A percentile compares a stretch with the other conserved stretches of the same genome.
Conservation (phyloP, 2,113 vertebrate species). For the Tachysurus fulvidraco region DNA sequence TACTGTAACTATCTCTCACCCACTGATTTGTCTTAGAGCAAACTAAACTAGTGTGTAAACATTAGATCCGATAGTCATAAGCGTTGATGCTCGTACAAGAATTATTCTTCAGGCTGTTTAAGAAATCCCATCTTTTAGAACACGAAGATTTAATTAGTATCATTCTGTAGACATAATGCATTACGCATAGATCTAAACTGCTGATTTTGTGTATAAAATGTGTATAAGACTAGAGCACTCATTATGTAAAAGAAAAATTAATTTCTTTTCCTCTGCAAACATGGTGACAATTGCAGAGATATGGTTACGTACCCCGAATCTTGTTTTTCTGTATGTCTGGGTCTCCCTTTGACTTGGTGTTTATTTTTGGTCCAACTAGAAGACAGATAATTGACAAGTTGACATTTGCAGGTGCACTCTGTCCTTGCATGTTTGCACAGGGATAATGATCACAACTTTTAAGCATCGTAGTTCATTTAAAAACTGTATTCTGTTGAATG, state of each 20-base stretch:
- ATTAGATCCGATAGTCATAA: not conserved
- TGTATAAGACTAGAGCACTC: not conserved
- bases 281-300: not conserved
- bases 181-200: not conserved
- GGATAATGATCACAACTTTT: constrained; percentile 44
- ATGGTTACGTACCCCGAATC: constrained; percentile 68
- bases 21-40: not conserved
- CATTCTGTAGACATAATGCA: not conserved
- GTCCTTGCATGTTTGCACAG: constrained; percentile 7
- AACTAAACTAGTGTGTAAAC: not conserved
- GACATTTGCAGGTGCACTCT: constrained; percentile 48
- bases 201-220: not conserved
- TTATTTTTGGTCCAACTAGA: constrained; percentile 78
- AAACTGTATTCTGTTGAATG: not conserved
- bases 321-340: constrained; percentile 78
- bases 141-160: not conserved
- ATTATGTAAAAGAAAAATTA: constrained; percentile 5
- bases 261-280: not conserved
- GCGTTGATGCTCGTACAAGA: not conserved
- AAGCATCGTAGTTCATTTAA: constrained; percentile 2
- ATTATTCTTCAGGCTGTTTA: not conserved
- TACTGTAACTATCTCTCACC: not conserved
- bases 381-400: constrained; percentile 54
- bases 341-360: constrained; percentile 73
- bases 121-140: not conserved